Evolutionary conservation across 37 sponge, comb jelly and placozoan species (phyloP), one percentile per base, ranked within the genome.

Genomic region (Trichoplax adhaerens): DNA sequence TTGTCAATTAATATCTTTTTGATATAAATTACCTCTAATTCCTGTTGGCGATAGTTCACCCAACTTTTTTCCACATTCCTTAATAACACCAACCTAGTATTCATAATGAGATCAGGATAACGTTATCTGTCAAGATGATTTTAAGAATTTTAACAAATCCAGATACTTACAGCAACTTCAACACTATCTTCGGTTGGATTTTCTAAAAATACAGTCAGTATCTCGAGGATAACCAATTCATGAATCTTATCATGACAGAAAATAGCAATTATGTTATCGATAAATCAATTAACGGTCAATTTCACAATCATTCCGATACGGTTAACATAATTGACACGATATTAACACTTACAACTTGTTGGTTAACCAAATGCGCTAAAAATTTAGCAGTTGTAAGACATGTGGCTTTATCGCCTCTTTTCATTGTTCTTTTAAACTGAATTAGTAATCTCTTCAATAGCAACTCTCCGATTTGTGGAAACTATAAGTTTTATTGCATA

Each of bases 351-450:
- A 78, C 81, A 58, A 84, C 81, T 46, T 85, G 79, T 78, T 97
- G 99, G 81, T 97, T 97, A 50, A 88, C 93, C 58, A 97, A 80
- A 55, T 97, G 99, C 48, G 87, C 99, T 1, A 97, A 56, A 62
- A 97, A 97, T 75, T 79, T 77, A 2, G 82, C 87, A 2, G 99
- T 76, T n/a, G 93, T 72, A 50, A 89, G 75, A 64, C 99, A 97
- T 10, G 83, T 58, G 5, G 57, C 90, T 77, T 97, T 97, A 78
- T 91, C 83, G 76, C 88, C 91, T 65, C 92, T 81, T 5, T 81
- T 68, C 61, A 78, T 91, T 6, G 81, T 77, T 57, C 81, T 80
- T 71, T 76, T 88, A 81, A 97, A 97, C 57, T 86, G 84, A 0
- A 81, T 46, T 60, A 97, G 57, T 51, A 97, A 80, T 62, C 99